Evolutionary conservation across 2,113 vertebrate species (phyloP).

Genomic region (Polypterus senegalus): DNA sequence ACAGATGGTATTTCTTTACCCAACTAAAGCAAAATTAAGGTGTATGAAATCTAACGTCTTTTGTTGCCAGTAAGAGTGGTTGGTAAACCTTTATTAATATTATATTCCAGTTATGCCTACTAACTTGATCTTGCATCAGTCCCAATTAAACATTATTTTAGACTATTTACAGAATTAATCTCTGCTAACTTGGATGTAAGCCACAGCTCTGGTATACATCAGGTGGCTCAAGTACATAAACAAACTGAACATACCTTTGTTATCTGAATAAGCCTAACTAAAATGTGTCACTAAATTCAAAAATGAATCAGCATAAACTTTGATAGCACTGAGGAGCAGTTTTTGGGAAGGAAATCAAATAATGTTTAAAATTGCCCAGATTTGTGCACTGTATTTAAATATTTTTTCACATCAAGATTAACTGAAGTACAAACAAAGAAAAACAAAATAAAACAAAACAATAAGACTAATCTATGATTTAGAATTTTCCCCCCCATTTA

Average conservation of each 20-base stretch:
- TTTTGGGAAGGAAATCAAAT: too few species aligned
- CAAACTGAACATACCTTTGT: too few species aligned
- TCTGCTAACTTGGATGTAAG: constrained; percentile 43
- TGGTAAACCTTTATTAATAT: constrained; percentile 14
- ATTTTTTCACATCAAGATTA: neutral
- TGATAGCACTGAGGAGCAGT: too few species aligned
- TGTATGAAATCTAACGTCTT: constrained; percentile 46
- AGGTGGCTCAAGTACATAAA: too few species aligned
- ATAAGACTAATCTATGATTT: constrained; percentile 28
- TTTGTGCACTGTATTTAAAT: neutral
- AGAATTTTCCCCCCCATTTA: constrained; percentile 29
- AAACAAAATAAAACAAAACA: constrained; percentile 7
- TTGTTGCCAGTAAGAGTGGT: constrained; percentile 32
- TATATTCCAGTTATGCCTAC: constrained; percentile 15
- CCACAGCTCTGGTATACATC: constrained; percentile 26
- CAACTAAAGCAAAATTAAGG: neutral
- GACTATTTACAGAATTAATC: constrained; percentile 42
- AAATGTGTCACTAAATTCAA: too few species aligned
- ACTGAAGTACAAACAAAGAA: neutral
- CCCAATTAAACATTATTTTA: constrained; percentile 31
- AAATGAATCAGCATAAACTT: too few species aligned
- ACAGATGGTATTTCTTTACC: too few species aligned
- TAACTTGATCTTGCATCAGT: constrained; percentile 41
- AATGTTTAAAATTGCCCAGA: too few species aligned
- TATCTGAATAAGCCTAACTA: too few species aligned